These are phyloP conservation scores for Sebastes elongatus DNA, from an alignment of 2,797 vertebrate species.

Conservation along the genomic window DNA sequence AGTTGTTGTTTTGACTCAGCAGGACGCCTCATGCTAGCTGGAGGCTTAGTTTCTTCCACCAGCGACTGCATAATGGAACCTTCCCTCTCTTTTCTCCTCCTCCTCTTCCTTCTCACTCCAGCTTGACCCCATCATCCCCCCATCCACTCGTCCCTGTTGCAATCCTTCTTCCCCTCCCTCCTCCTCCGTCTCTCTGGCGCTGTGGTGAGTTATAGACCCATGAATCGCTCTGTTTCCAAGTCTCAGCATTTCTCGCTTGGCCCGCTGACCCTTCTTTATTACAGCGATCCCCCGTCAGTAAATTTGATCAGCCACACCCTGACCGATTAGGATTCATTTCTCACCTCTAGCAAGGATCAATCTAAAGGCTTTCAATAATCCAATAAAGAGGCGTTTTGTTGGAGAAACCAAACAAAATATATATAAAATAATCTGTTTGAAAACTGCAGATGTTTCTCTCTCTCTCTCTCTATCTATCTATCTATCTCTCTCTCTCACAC, in stretches of 20 bases:
- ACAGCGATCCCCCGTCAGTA: constrained; percentile 54
- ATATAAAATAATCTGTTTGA: constrained; percentile 1
- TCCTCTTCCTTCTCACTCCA: constrained; percentile 5
- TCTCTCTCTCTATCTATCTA: too few relatives aligned
- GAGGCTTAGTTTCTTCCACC: constrained; percentile 1
- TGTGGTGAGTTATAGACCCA: constrained; percentile 69
- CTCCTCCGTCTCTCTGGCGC: constrained; percentile 12
- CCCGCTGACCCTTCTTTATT: constrained; percentile 70
- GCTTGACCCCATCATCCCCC: constrained; percentile 12
- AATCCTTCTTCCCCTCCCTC: constrained; percentile 10
- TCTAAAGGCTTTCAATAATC: constrained; percentile 62
- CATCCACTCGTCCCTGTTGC: constrained; percentile 2
- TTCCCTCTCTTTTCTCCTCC: constrained; percentile 2
- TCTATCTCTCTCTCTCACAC: not conserved
- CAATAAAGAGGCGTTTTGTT: constrained; percentile 27
- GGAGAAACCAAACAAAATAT: constrained; percentile 7
- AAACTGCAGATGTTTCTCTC: not conserved
- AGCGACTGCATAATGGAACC: not conserved
- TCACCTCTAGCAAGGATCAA: constrained; percentile 56
- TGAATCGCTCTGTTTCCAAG: constrained; percentile 68
- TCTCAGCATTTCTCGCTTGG: constrained; percentile 73
- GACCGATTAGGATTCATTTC: constrained; percentile 63
- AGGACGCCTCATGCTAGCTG: constrained; percentile 3
- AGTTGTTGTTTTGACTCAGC: constrained; percentile 33
- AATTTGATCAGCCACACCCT: constrained; percentile 59